These are phyloP conservation scores for Capromys pilorides DNA, from an alignment of 2,797 vertebrate species.

Conservation along the genomic window DNA sequence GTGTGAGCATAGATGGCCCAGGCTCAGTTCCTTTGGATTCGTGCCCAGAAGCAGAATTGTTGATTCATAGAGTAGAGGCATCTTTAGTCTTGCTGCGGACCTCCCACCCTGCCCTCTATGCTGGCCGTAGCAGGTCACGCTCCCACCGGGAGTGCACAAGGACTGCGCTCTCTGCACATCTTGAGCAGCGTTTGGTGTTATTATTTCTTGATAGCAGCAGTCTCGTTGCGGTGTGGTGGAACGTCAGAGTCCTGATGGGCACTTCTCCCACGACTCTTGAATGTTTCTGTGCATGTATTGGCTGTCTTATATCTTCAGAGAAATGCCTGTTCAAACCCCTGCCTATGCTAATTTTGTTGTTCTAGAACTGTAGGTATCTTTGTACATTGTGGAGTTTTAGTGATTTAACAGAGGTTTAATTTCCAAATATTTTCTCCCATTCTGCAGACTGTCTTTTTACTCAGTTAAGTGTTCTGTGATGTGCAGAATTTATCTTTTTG, in stretches of 20 bases:
- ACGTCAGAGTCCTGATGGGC: background rate
- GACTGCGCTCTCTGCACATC: background rate
- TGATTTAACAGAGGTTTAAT: background rate
- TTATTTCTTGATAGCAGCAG: background rate
- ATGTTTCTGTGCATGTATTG: background rate
- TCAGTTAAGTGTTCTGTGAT: background rate
- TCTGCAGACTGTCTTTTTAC: background rate
- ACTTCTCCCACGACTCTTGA: background rate
- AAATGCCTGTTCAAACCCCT: background rate
- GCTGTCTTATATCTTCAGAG: background rate
- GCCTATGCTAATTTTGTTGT: background rate
- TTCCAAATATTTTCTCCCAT: background rate
- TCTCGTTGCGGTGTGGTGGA: no score
- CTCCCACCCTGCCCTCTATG: fast-evolving
- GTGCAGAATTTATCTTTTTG: background rate
- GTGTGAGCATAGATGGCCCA: background rate
- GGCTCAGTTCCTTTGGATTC: background rate
- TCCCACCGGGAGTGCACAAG: background rate
- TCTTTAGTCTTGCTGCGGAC: background rate
- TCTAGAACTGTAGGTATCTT: background rate
- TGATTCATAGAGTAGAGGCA: no score
- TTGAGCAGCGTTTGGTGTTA: background rate
- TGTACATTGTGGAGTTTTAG: background rate
- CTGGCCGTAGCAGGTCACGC: background rate
- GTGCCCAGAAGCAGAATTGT: background rate